phyloP scores from a whole-genome alignment of 2,113 vertebrate genomes.

The Dermatemys mawii region DNA sequence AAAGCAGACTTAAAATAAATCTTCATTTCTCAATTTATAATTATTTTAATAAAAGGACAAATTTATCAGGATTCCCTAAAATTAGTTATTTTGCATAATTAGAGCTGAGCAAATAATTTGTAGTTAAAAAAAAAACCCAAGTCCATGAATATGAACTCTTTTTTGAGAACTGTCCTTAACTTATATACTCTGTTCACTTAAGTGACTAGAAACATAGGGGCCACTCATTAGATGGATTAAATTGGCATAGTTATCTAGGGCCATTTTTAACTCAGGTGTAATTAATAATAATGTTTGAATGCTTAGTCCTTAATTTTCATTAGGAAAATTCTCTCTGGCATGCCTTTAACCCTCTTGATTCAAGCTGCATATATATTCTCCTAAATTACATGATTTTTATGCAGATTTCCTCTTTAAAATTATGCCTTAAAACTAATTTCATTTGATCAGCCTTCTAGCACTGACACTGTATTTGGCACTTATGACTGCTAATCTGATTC shows the following conservation, averaged over 20 bases:
- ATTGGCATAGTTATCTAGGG: not conserved
- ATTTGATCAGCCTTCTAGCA: not conserved
- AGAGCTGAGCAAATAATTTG: not conserved
- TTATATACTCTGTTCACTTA: not conserved
- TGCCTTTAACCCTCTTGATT: not conserved
- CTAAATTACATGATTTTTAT: not conserved
- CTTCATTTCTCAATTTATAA: not conserved
- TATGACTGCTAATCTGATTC: not conserved
- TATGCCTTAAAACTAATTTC: conserved; percentile 28
- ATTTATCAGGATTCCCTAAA: not conserved
- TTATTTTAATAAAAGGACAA: not conserved
- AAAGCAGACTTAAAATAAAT: not conserved
- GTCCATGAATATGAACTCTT: not conserved
- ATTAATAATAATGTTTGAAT: not conserved
- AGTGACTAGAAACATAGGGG: not conserved
- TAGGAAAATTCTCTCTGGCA: not conserved
- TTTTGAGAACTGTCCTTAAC: not conserved
- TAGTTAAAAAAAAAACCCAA: conserved; percentile 13
- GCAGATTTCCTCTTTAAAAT: not conserved
- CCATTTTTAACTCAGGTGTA: not conserved
- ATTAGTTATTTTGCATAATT: not conserved
- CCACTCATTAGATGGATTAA: not conserved
- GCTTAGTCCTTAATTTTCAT: not conserved
- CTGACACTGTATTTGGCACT: not conserved
- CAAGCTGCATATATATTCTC: not conserved